These are phyloP conservation scores for Acromyrmex echinatior DNA, from an alignment of 1,140 invertebrate species.

Conservation along the genomic window DNA sequence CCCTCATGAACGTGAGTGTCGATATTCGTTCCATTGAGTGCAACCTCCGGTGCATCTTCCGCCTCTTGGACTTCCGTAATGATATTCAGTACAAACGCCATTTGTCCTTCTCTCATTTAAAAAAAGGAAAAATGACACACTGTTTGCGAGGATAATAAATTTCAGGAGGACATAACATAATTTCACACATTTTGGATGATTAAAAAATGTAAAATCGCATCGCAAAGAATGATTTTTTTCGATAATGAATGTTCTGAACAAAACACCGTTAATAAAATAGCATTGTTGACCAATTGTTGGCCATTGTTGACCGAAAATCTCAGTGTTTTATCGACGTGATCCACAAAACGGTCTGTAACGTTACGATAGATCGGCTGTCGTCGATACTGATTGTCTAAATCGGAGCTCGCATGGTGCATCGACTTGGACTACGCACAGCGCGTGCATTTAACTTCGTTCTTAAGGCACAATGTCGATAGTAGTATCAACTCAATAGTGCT, in stretches of 20 bases:
- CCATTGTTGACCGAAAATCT: neutral
- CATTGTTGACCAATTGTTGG: neutral
- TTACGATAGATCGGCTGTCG: conserved; percentile 4
- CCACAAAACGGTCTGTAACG: neutral
- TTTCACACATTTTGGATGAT: neutral
- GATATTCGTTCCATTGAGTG: conserved; percentile 61
- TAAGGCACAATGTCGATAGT: neutral
- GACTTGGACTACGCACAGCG: conserved; percentile 1
- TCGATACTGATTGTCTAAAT: conserved; percentile 28
- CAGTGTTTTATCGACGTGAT: neutral
- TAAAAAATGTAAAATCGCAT: neutral
- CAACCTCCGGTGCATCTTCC: conserved; percentile 49
- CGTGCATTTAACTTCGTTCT: conserved; percentile 6
- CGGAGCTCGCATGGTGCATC: conserved; percentile 33
- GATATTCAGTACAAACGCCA: neutral
- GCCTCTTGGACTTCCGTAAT: neutral
- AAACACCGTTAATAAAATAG: neutral
- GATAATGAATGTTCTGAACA: neutral
- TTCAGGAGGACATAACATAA: neutral
- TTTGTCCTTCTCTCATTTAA: neutral
- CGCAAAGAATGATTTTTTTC: neutral
- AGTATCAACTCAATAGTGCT: neutral
- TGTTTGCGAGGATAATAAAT: no score
- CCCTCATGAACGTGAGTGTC: conserved; percentile 83
- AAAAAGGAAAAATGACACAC: no score